Evolutionary conservation across 2,113 vertebrate genomes (phyloP), one percentile per base, ranked within the genome.

Genomic region (Galeopterus variegatus): DNA sequence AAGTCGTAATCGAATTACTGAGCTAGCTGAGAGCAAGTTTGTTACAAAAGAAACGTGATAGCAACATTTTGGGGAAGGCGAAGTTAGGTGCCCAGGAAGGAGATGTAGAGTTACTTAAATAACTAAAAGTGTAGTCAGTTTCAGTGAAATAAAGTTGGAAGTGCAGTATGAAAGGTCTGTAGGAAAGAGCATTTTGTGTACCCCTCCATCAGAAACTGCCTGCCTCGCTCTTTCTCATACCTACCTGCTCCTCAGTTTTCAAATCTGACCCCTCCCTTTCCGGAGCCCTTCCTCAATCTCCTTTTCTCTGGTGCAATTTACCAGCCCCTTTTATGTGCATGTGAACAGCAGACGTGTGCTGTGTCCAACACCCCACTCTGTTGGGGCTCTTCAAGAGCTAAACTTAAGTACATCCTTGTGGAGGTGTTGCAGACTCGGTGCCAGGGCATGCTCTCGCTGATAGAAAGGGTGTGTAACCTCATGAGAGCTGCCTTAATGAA

Each of bases 1-100:
- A 81, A 73, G 24, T 91, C 45, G 5, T 70, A 79, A n/a, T 48
- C 90, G 52, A 75, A 93, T 94, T 95, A 19, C 41, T 76, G 48
- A 94, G 69, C 36, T 60, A 65, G 41, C 28, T 91, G 56, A 84
- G 41, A 24, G 12, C 6, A 58, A 58, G 54, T 5, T 1, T 58
- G n/a, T 73, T 84, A 48, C 13, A 45, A 91, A 93, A 70, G 56
- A 83, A 36, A 9, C 12, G 5, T 65, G 23, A 33, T 76, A 26
- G 50, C 28, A 91, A 54, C 81, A 48, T 56, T 52, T 70, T 58
- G 65, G 23, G 50, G 72, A 93, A 96, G 52, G 33, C 28, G 21
- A 56, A 70, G 24, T 79, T 62, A 93, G 79, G 50, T 77, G 8
- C 26, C 48, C 62, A 90, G 45, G 73, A 26, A 76, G 60, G 65